Evolutionary conservation across 2,113 vertebrate genomes (phyloP).

Genomic region (Micronisus gabar): DNA sequence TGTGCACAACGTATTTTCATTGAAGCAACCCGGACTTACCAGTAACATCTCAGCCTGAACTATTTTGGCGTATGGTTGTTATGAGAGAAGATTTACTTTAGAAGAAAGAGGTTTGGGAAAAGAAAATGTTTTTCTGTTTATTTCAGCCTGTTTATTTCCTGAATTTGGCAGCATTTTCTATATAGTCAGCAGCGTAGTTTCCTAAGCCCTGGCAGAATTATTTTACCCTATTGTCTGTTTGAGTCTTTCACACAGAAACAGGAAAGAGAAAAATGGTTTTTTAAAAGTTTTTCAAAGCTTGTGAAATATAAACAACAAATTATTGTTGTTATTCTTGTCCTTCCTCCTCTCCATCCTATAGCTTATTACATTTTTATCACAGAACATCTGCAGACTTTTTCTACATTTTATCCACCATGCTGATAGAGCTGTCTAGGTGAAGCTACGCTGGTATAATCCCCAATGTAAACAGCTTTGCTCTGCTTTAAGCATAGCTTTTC

Average conservation of each 20-base stretch:
- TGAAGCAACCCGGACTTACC: background rate
- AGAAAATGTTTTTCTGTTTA: constrained; percentile 43
- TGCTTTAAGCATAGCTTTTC: background rate
- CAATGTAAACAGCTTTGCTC: constrained; percentile 1
- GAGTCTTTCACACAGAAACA: constrained; percentile 34
- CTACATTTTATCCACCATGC: background rate
- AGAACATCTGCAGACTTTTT: background rate
- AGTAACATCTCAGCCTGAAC: background rate
- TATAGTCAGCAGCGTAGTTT: background rate
- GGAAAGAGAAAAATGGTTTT: background rate
- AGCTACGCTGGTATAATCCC: background rate
- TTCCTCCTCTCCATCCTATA: background rate
- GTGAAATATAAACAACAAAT: constrained; percentile 30
- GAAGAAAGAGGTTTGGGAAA: background rate
- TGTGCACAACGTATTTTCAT: background rate
- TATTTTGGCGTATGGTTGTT: background rate
- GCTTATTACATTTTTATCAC: background rate
- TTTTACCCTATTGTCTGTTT: constrained; percentile 41
- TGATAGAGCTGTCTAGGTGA: constrained; percentile 20
- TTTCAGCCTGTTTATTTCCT: constrained; percentile 39
- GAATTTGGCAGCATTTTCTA: constrained; percentile 30
- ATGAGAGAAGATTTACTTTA: background rate
- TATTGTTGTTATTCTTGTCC: constrained; percentile 13
- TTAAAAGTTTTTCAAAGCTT: background rate
- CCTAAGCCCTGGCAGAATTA: constrained; percentile 24